Base-by-base conservation (phyloP, 2,888 invertebrate species). In the Mesochorus sp. region DNA sequence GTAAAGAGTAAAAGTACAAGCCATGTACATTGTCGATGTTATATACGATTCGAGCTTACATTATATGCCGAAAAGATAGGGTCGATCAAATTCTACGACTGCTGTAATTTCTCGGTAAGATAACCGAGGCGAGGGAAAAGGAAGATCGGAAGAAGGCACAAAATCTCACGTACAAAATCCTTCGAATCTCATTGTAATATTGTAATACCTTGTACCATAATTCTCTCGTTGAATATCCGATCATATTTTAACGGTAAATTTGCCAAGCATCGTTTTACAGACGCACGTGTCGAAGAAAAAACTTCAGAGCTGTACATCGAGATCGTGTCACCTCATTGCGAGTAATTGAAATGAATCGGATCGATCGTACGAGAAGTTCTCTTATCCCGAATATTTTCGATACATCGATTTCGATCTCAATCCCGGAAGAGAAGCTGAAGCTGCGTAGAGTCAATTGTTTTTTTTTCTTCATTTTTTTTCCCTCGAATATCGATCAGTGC, bases 401-500 rank as follows among this genome's bases (percentile, higher is more conserved):
- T n/a, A n/a, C n/a, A n/a, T n/a, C n/a, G n/a, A n/a, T n/a, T n/a
- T n/a, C n/a, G n/a, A n/a, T n/a, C n/a, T n/a, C n/a, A n/a, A n/a
- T n/a, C n/a, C n/a, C n/a, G n/a, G n/a, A n/a, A n/a, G n/a, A n/a
- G n/a, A n/a, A n/a, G n/a, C n/a, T n/a, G n/a, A n/a, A n/a, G n/a
- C n/a, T n/a, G n/a, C n/a, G n/a, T n/a, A n/a, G n/a, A n/a, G n/a
- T 6, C 17, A 37, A 17, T 12, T 26, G 47, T 61, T 71, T 19
- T 44, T 51, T 49, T 61, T 42, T 31, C 19, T 19, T 19, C 47
- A 21, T 47, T 28, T 21, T 59, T 34, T 51, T 17, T 49, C 19
- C 26, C 44, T 19, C 76, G 59, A 83, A 78, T 62, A 77, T 66
- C 68, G 72, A 79, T 82, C 80, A 79, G 82, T 81, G 68, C 78